Conservation (phyloP, 2,797 vertebrate species). For the Orestias chungarensis region DNA sequence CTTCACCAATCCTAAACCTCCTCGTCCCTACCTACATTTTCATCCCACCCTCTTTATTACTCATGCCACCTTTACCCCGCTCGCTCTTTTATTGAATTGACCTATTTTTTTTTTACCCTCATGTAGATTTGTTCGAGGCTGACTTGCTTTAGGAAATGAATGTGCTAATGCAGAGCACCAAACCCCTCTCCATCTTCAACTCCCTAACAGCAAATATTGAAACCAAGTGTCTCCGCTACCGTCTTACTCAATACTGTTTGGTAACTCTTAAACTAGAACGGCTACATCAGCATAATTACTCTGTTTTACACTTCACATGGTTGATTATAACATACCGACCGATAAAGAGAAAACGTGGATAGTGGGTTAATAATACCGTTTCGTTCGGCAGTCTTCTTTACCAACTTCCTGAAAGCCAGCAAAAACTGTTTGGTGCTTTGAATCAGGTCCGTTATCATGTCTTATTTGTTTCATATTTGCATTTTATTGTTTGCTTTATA, state of each 20-base stretch:
- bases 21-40: not conserved
- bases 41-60: not conserved
- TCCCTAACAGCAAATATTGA: too few species aligned
- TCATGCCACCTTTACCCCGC: not conserved
- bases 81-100: too few species aligned
- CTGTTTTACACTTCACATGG: too few species aligned
- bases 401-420: not conserved
- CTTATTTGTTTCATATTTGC: not conserved
- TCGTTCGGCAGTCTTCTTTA: too few species aligned
- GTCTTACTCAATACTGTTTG: too few species aligned
- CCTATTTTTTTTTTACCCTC: not conserved
- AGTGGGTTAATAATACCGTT: too few species aligned
- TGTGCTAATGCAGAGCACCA: not conserved
- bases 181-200: too few species aligned
- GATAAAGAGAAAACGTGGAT: too few species aligned
- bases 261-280: too few species aligned
- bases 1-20: conserved; percentile 1
- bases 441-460: not conserved
- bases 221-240: too few species aligned
- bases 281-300: too few species aligned
- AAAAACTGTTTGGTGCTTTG: not conserved
- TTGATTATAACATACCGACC: too few species aligned
- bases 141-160: not conserved
- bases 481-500: not conserved
- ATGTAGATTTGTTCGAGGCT: not conserved